phyloP scores from a whole-genome alignment of 2,888 invertebrate species.

The Podabrus alpinus region DNA sequence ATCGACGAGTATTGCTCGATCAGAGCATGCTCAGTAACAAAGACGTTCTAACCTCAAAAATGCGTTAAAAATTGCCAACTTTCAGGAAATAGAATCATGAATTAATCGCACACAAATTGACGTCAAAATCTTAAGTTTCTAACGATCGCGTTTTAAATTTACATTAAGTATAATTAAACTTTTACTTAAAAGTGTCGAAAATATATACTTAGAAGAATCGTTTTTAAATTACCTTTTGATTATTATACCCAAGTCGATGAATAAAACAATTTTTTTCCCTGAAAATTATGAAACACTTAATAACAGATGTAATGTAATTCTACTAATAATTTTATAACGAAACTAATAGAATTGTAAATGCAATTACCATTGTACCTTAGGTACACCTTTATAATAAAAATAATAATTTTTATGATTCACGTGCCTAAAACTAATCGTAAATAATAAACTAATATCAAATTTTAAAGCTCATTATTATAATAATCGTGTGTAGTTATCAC shows the following conservation, averaged over 20 bases:
- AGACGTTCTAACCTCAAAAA: neutral
- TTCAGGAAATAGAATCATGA: neutral
- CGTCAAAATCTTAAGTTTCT: neutral
- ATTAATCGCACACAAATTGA: neutral
- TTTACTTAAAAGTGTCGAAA: slow-evolving; percentile 2
- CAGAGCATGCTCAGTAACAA: neutral
- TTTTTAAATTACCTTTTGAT: slow-evolving; percentile 4
- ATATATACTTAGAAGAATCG: neutral
- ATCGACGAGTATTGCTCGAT: too few relatives aligned
- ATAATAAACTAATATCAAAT: slow-evolving; percentile 4
- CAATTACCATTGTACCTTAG: neutral
- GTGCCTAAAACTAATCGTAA: slow-evolving; percentile 13
- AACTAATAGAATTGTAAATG: neutral
- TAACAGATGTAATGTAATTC: neutral
- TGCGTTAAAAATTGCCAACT: neutral
- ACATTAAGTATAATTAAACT: neutral
- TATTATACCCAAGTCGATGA: neutral
- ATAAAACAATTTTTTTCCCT: neutral
- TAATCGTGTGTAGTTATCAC: slow-evolving; percentile 1
- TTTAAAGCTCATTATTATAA: slow-evolving; percentile 13
- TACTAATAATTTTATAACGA: neutral
- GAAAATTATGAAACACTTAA: neutral
- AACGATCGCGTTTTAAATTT: neutral
- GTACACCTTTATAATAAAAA: slow-evolving; percentile 1
- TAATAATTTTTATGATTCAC: slow-evolving; percentile 1